Evolutionary conservation across 2,113 vertebrate species (phyloP).

Genomic region (Mungos mungo): DNA sequence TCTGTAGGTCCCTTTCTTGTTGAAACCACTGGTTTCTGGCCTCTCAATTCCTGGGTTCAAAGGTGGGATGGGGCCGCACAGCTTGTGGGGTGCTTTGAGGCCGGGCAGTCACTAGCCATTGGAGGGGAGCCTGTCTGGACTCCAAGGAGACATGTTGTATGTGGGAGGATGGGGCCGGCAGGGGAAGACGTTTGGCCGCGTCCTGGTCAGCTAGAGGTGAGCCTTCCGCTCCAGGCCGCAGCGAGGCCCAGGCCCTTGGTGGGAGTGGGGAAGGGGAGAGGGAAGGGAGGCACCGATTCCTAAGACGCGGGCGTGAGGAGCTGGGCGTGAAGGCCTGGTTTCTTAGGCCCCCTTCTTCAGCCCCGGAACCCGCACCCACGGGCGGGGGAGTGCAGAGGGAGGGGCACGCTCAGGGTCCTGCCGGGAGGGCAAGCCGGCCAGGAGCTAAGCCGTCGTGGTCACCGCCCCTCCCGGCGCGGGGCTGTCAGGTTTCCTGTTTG

Average conservation of each 20-base stretch:
- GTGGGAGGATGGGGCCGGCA: not conserved
- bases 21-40: slow-evolving; percentile 17
- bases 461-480: slow-evolving; percentile 11
- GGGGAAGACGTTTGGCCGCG: not conserved
- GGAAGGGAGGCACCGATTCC: not conserved
- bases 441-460: not conserved
- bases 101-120: not conserved
- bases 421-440: not conserved
- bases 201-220: not conserved
- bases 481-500: slow-evolving; percentile 64
- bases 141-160: not conserved
- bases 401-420: not conserved
- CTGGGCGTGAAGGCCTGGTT: not conserved
- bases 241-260: not conserved
- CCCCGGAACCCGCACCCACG: not conserved
- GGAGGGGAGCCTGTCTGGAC: not conserved
- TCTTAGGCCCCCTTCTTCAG: not conserved
- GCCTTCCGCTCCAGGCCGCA: not conserved
- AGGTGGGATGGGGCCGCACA: not conserved
- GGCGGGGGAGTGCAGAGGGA: not conserved
- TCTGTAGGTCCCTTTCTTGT: not conserved
- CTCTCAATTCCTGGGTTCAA: not conserved
- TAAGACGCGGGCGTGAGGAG: not conserved
- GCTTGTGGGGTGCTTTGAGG: not conserved
- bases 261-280: not conserved